Evolutionary conservation across 2,888 invertebrate genomes (phyloP), one percentile per base, ranked within the genome.

Genomic region (Argynnis bischoffii): DNA sequence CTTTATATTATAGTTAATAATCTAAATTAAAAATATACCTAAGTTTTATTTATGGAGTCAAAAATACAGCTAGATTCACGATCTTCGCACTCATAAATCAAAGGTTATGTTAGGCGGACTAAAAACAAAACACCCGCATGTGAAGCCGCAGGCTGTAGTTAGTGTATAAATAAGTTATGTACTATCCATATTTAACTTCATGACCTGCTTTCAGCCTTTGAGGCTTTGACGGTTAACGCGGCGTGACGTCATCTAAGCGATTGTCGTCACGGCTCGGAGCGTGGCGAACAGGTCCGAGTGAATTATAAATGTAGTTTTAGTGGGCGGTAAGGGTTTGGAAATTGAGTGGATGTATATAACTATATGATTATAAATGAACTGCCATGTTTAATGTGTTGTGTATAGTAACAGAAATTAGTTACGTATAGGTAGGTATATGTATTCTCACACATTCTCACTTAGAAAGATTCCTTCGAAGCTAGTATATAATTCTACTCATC

Each of bases 171-270:
- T 41, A 41, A 41, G 35, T 41, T 59, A 59, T 59, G 48, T 59
- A 59, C 13, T 48, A 48, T 59, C 21, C 59, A 59, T 65, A 47
- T 65, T 59, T 57, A 31, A 59, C 65, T 59, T 65, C 31, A 55
- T 67, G 71, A 71, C 71, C 71, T 67, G 64, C 35, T 69, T 71
- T 69, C 56, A 46, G 35, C n/a, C 35, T 67, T 63, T 46, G 59
- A 69, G 67, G 69, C 69, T 71, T 69, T 69, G 66, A 56, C 51
- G 77, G 77, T 76, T 84, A 87, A 86, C 84, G 79, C 65, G 79
- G 76, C 83, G 81, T 86, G 86, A 86, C 87, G 85, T 84, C 84
- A 84, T 83, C 85, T 83, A 84, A 84, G 85, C 78, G 73, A 68
- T 74, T 64, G 69, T 63, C 64, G 66, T 66, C 63, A 66, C 72